Conservation (phyloP, 2,797 vertebrate genomes). For the Leucoraja ocellata region DNA sequence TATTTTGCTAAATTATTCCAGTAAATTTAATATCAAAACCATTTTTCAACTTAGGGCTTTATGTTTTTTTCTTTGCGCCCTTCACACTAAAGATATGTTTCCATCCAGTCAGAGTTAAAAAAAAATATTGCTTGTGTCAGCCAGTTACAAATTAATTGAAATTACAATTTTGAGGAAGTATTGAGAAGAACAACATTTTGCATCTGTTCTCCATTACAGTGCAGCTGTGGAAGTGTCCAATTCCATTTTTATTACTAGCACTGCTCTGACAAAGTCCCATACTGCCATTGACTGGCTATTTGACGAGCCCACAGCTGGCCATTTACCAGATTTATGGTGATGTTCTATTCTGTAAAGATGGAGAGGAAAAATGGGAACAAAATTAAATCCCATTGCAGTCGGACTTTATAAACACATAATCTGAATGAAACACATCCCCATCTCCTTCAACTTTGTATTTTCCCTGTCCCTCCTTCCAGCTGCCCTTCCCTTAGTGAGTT, state of each 20-base stretch:
- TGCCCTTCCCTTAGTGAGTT: not conserved
- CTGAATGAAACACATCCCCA: not conserved
- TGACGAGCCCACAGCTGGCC: not conserved
- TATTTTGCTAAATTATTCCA: not conserved
- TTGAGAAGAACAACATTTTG: slow-evolving; percentile 25
- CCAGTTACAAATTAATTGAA: not conserved
- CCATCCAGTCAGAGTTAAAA: not conserved
- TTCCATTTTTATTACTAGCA: slow-evolving; percentile 25
- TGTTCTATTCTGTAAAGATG: not conserved
- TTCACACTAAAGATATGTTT: not conserved
- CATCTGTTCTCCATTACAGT: slow-evolving; percentile 39
- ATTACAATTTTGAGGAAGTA: slow-evolving; percentile 25
- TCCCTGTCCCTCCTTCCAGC: not conserved
- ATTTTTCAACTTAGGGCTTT: not conserved
- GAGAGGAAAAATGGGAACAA: not conserved
- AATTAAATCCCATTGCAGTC: not conserved
- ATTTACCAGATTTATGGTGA: not conserved
- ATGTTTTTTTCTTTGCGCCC: not conserved
- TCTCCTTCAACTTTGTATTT: not conserved
- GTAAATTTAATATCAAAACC: not conserved
- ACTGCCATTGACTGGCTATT: not conserved
- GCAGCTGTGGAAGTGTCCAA: slow-evolving; percentile 39
- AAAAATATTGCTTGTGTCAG: slow-evolving; percentile 21
- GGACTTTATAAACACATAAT: not conserved
- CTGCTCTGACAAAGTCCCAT: slow-evolving; percentile 6